phyloP scores from a whole-genome alignment of 2,797 vertebrate genomes.

The Micropoecilia bifurca region DNA sequence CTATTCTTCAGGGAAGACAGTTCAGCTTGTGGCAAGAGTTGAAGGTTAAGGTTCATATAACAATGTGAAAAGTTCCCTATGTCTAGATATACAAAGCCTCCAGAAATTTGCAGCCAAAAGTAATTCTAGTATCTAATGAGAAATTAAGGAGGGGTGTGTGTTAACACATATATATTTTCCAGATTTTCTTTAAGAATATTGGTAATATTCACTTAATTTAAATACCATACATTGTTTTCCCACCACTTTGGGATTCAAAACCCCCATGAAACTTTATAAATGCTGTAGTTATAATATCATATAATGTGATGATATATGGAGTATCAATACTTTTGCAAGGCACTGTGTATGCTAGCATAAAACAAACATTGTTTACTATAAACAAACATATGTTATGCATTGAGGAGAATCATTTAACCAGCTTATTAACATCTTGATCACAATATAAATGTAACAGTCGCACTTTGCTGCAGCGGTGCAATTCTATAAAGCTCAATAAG shows the following conservation, averaged over 20 bases:
- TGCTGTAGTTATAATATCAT: not conserved
- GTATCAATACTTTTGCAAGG: not conserved
- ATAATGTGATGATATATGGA: not conserved
- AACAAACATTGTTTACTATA: conserved; percentile 30
- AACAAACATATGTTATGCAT: conserved; percentile 39
- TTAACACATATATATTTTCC: not conserved
- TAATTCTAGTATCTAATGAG: not conserved
- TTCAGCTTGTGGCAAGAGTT: not conserved
- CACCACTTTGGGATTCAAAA: not conserved
- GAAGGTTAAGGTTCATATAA: not conserved
- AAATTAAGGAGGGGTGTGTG: not conserved
- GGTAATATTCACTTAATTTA: not conserved
- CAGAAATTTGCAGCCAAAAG: too few relatives aligned
- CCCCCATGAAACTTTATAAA: not conserved
- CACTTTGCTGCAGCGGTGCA: conserved; percentile 1
- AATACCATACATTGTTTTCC: not conserved
- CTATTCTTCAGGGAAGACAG: not conserved
- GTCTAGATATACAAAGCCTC: not conserved
- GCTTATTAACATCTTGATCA: conserved; percentile 39
- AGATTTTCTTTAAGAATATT: not conserved
- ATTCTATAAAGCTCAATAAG: conserved; percentile 35
- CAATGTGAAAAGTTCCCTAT: too few relatives aligned
- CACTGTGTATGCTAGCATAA: conserved; percentile 23
- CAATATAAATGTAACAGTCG: conserved; percentile 18
- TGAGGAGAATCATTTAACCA: conserved; percentile 34